Base-by-base conservation (phyloP, 2,888 invertebrate genomes). In the Lymantria dispar region DNA sequence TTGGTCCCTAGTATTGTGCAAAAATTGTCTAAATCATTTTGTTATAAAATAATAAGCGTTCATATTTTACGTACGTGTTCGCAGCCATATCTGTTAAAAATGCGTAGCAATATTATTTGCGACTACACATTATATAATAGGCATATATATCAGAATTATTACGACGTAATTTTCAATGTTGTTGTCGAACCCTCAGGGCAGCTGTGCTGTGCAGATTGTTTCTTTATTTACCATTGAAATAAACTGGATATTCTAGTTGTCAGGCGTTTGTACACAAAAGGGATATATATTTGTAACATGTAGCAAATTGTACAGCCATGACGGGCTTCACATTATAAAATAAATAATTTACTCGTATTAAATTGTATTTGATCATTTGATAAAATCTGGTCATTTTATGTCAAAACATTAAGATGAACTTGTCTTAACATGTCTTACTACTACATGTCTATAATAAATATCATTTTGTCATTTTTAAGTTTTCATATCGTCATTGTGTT, bases 171-270 rank as follows among this genome's bases (percentile, higher is more conserved):
- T 60, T 48, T 42, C 33, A 43, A 31, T 48, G 49, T 52, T 48
- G 50, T 50, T 43, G 15, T 14, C 30, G n/a, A 43, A 47, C 48
- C 58, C 61, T 58, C 41, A 30, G 46, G 56, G 56, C 62, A 69
- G 64, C 67, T 69, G 69, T 64, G 55, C 55, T 56, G 52, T 56
- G 51, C 55, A 56, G 54, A 58, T 56, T 55, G 55, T 56, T 54
- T 56, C 56, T 50, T 56, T 58, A 48, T 51, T 44, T 12, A 42
- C 52, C 43, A 54, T 62, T 61, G 49, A 58, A 29, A 41, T 47
- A 56, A 58, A 58, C 67, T 56, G 64, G 60, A 54, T 60, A 44
- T 58, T 50, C 53, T 58, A 46, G 37, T 62, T 52, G 49, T 49
- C 43, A 12, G 1, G 48, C 36, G 37, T 47, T 47, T 29, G 33